Percentiles rank a stretch among this genome's conserved stretches.
Evolutionary conservation across 53 echinoderm and acorn worm species (phyloP).

Genomic region (Antedon mediterranea): DNA sequence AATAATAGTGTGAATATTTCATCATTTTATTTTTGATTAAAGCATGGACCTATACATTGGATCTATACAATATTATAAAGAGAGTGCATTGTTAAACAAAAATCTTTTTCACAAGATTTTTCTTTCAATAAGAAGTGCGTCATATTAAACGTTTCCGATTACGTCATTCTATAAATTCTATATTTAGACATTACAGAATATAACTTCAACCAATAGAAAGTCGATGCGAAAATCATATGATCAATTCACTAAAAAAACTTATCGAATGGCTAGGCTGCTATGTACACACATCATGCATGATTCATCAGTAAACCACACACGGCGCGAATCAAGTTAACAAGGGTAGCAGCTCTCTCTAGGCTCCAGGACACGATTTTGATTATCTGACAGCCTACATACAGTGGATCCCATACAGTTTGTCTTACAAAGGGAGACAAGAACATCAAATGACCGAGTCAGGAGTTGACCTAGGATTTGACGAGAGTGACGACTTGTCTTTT

Average conservation of each 20-base stretch:
- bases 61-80: too few relatives aligned
- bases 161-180: not conserved
- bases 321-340: not conserved
- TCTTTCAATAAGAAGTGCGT: not conserved
- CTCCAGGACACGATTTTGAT: too few relatives aligned
- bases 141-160: not conserved
- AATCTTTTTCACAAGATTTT: too few relatives aligned
- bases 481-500: not conserved
- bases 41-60: too few relatives aligned
- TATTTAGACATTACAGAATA: not conserved
- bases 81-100: too few relatives aligned
- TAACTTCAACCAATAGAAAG: not conserved
- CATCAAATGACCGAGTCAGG: slow-evolving; percentile 64
- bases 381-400: not conserved
- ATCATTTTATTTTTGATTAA: too few relatives aligned
- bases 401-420: not conserved
- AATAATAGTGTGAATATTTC: too few relatives aligned
- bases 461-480: slow-evolving; percentile 58
- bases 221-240: not conserved
- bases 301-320: not conserved
- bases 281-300: not conserved
- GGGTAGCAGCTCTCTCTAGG: too few relatives aligned
- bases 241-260: not conserved
- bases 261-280: not conserved
- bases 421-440: not conserved